Evolutionary conservation across 1,140 invertebrate species (phyloP), one percentile per base, ranked within the genome.

Genomic region (Caenorhabditis inopinata): DNA sequence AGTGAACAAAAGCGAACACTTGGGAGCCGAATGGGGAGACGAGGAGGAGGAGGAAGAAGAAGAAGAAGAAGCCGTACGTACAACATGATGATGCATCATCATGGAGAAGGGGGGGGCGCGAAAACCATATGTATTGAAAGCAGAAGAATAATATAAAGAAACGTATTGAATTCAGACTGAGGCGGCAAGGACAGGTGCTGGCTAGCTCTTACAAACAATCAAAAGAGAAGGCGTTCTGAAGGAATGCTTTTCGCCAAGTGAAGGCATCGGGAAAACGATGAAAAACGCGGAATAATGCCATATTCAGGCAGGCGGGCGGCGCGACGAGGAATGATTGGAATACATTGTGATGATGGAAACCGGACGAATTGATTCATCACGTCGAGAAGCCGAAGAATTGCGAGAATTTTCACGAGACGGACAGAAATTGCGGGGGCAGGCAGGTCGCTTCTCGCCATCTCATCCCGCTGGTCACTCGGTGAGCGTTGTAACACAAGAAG

Each of bases 41-140:
- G n/a, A n/a, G n/a, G n/a, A n/a, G n/a, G n/a, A n/a, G n/a, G n/a
- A n/a, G n/a, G n/a, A n/a, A 29, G 18, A 32, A 29, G 51, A 16
- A 32, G 27, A 32, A n/a, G 27, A 42, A 68, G 58, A 42, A 18
- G 32, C n/a, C 48, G 48, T 51, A 12, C 14, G 16, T 62, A 32
- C 14, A 32, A 62, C 53, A 62, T 62, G 32, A 68, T 68, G 58
- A 68, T 68, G 58, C 58, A 68, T 68, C 58, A 68, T 58, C 51
- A 32, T 68, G 35, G 35, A n/a, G n/a, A 38, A 58, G 6, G 7
- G n/a, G 4, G 27, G n/a, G 16, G 14, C 27, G 6, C 3, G 11
- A 18, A 38, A 38, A 38, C 38, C 42, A 25, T 25, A 25, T 68
- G 21, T 38, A 68, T 42, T 68, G 29, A 62, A 62, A 62, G 11